Evolutionary conservation across 2,888 invertebrate species (phyloP), one percentile per base, ranked within the genome.

Genomic region (Pterostichus niger): DNA sequence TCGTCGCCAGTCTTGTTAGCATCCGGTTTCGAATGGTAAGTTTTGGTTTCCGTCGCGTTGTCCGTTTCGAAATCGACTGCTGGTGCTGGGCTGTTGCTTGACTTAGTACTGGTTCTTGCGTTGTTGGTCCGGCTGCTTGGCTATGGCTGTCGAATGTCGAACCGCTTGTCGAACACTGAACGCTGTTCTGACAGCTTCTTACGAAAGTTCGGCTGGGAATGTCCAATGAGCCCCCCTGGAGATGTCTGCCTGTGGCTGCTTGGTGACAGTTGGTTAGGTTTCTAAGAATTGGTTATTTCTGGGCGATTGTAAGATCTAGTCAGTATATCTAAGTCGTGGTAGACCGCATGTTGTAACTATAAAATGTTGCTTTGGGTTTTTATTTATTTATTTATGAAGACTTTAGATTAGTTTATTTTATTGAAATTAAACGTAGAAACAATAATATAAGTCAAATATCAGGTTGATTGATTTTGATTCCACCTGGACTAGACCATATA

Each of bases 181-280:
- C 68, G 68, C 44, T 9, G 46, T 15, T 71, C 68, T 79, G 79
- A 79, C 79, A 79, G 79, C 49, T 79, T 79, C 79, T 79, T 79
- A 79, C 64, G 79, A 79, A 79, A 64, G 13, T 64, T 10, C 10
- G 64, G 44, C 68, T 71, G 68, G 52, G 77, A 77, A 77, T 77
- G 59, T 71, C 40, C 46, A 64, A 40, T 15, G 68, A 49, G 77
- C 35, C 59, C 77, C 46, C 77, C 17, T 40, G 35, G 33, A 54
- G 77, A 59, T 76, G 76, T 9, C 76, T 35, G 52, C 15, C 54
- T 52, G 54, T 76, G 76, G 10, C 76, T 35, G 52, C 15, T 76
- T 52, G 54, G 56, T 54, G 33, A 59, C 64, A 64, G 64, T n/a
- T 6, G 35, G 24, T 10, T 17, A 59, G 17, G 59, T 9, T 59